Base-by-base conservation (phyloP, 2,113 vertebrate species). In the Microtus oregoni region DNA sequence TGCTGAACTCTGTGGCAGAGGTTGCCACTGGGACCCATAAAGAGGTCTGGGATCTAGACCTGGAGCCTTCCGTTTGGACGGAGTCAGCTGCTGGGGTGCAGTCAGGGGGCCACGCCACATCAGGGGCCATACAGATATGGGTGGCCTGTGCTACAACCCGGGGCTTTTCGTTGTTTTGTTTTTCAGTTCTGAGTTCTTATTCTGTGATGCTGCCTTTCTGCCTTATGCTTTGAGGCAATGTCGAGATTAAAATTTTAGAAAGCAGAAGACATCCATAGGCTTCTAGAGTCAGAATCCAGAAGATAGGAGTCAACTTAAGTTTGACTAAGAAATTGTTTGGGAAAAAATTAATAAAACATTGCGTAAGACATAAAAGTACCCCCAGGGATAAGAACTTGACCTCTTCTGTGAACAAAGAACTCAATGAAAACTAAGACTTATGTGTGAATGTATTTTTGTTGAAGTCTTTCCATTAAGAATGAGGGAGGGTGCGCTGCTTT, bases 381-480 rank as follows among this genome's bases (percentile, higher is more conserved):
- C 75, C 75, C 68, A 35, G 85, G 86, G 95, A 94, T 89, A 91
- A 95, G 41, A 77, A 75, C 72, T 89, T 89, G 61, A 70, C 7
- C 70, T 86, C 58, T 22, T 77, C 50, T 58, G 73, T 79, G 88
- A 89, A 17, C 52, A 28, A 47, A 19, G 75, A 87, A 47, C 72
- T 92, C 88, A 72, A 5, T 96, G 94, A 97, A 96, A 96, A 95
- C 47, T 1, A 77, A 96, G 76, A 73, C 76, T 81, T 82, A 76
- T 1, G 77, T 89, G 41, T 89, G 65, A 83, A 94, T 76, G 73
- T 94, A 58, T 96, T 96, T 96, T 91, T 87, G 94, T 92, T 94
- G 93, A 96, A 93, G 87, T 70, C 96, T 97, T 94, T 95, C 94
- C 95, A 94, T 24, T 50, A 85, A 95, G 88, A 89, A 20, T 22